Evolutionary conservation across 1,140 invertebrate species (phyloP).

Genomic region (Sycobia sp.): DNA sequence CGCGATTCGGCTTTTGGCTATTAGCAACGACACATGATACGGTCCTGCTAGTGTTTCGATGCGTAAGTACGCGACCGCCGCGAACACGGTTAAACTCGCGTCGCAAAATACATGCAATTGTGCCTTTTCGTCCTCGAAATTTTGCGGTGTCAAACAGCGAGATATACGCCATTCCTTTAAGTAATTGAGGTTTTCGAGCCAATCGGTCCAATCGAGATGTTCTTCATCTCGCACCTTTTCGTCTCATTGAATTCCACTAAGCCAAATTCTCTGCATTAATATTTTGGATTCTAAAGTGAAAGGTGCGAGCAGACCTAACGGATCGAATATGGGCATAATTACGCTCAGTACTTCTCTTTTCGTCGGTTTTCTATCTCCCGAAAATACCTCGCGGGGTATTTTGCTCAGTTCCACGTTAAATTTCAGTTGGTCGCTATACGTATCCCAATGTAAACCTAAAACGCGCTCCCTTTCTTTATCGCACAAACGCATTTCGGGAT

Average conservation of each 20-base stretch:
- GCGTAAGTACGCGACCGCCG: neutral
- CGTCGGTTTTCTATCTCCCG: neutral
- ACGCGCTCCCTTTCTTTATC: neutral
- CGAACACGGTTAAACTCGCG: neutral
- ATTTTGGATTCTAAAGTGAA: conserved; percentile 49
- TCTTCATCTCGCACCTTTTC: conserved; percentile 6
- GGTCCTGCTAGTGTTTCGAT: neutral
- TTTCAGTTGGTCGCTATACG: neutral
- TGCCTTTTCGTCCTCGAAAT: neutral
- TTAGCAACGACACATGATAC: neutral
- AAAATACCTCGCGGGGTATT: neutral
- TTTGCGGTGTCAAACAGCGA: neutral
- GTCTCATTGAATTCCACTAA: conserved; percentile 20
- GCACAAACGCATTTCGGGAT: neutral
- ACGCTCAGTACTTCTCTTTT: conserved; percentile 4
- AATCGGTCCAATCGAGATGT: neutral
- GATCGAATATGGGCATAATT: conserved; percentile 50
- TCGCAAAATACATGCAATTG: conserved; percentile 11
- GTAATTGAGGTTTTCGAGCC: neutral
- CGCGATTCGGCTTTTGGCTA: conserved; percentile 1
- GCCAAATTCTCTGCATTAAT: conserved; percentile 51
- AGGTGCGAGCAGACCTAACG: conserved; percentile 50
- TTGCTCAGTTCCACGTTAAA: neutral
- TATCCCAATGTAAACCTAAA: neutral
- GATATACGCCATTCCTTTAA: neutral